Conservation (phyloP, 1,140 invertebrate genomes). For the Aethina tumida region DNA sequence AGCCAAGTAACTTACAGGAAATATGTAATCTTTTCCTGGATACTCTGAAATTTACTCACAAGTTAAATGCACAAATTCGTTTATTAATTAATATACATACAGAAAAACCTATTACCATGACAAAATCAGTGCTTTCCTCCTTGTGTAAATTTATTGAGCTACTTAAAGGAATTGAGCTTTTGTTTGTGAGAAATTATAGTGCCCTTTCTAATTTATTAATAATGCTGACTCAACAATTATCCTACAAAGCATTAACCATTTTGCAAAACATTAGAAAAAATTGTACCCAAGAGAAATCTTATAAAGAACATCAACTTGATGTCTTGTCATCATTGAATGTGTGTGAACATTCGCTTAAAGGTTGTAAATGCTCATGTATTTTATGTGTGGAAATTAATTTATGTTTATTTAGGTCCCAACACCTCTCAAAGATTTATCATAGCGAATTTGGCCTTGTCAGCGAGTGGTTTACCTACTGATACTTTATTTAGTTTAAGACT, state of each 20-base stretch:
- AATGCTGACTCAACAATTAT: constrained; percentile 60
- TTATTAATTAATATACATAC: constrained; percentile 77
- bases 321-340: constrained; percentile 62
- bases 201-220: constrained; percentile 48
- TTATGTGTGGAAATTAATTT: constrained; percentile 5
- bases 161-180: constrained; percentile 65
- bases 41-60: constrained; percentile 51
- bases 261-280: constrained; percentile 45
- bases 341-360: constrained; percentile 60
- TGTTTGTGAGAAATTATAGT: constrained; percentile 48
- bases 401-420: constrained; percentile 40
- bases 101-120: constrained; percentile 62
- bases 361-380: constrained; percentile 13
- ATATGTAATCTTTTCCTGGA: constrained; percentile 51
- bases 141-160: constrained; percentile 76
- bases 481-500: constrained; percentile 41
- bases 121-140: constrained; percentile 61
- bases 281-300: constrained; percentile 47
- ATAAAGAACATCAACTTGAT: constrained; percentile 52
- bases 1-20: constrained; percentile 50
- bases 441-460: constrained; percentile 55
- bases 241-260: constrained; percentile 51
- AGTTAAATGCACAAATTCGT: constrained; percentile 51
- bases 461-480: constrained; percentile 46
- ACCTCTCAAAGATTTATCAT: constrained; percentile 55